Evolutionary conservation across 2,888 invertebrate species (phyloP), one percentile per base, ranked within the genome.

Genomic region (Euzophera pinguis): DNA sequence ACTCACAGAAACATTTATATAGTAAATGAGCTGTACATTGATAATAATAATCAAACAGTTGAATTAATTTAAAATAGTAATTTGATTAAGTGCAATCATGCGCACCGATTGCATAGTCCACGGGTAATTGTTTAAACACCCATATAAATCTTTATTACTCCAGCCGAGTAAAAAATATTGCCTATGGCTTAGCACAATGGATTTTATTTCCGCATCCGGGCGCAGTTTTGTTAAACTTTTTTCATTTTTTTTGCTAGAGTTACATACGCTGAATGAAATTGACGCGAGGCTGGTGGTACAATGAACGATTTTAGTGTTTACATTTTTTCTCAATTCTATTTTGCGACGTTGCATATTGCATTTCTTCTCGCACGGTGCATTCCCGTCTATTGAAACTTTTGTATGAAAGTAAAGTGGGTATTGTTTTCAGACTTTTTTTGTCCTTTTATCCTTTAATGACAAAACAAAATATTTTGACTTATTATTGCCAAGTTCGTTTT

Each of bases 111-210:
- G 62, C 62, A 65, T 70, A 22, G 22, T 65, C 61, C 61, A 45
- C 58, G 63, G 59, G 29, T 60, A 67, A 59, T 55, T 64, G 60
- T 61, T 63, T 63, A 60, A 67, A 73, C 61, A 66, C 63, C 59
- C 64, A 66, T 3, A 67, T 67, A 69, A 68, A 71, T 54, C 62
- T 69, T 66, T 69, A 73, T 69, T 69, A 65, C 69, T 65, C 65
- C 65, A 71, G 59, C 65, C 60, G 58, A 56, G 63, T 69, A 70
- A 69, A 71, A 74, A 76, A 71, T 75, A 72, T 73, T 71, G 68
- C 64, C 71, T 56, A 63, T 58, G 62, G 73, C 61, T 71, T 70
- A 70, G 67, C 59, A 69, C 67, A 67, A 73, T 69, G 67, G 69
- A 63, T 74, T 71, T 74, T 70, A 68, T 71, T 71, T 72, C 62